phyloP scores from a whole-genome alignment of 2,888 invertebrate genomes.

The Acanthacorydalis orientalis region DNA sequence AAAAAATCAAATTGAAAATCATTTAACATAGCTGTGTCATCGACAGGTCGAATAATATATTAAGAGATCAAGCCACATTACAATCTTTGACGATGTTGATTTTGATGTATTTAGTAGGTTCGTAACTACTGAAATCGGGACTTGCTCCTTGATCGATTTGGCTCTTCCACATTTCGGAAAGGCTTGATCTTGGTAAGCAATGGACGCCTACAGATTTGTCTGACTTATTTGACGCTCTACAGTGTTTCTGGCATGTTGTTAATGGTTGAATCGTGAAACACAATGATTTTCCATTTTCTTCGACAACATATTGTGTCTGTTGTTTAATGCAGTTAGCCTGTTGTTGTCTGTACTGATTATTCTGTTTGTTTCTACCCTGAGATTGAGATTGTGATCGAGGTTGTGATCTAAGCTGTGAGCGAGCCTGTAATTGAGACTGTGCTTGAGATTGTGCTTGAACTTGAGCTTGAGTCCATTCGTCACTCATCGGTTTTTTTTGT shows the following conservation, averaged over 20 bases:
- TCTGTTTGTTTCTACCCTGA: background rate
- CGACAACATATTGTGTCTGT: slow-evolving; percentile 35
- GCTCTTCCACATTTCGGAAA: slow-evolving; percentile 18
- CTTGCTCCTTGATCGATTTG: slow-evolving; percentile 30
- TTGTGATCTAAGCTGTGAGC: background rate
- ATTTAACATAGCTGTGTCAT: too few relatives aligned
- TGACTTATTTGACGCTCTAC: slow-evolving; percentile 26
- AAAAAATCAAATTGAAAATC: too few relatives aligned
- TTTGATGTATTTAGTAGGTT: slow-evolving; percentile 18
- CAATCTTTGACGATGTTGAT: slow-evolving; percentile 29
- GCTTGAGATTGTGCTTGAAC: background rate
- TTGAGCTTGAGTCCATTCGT: background rate
- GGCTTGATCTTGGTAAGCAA: slow-evolving; percentile 21
- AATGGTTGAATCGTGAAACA: slow-evolving; percentile 43
- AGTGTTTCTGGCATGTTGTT: slow-evolving; percentile 34
- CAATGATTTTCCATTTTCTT: slow-evolving; percentile 22
- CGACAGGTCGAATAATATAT: too few relatives aligned
- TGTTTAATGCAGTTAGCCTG: slow-evolving; percentile 16
- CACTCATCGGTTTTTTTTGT: background rate
- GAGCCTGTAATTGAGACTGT: background rate
- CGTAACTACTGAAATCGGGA: slow-evolving; percentile 30
- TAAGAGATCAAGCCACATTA: background rate
- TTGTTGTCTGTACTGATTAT: background rate
- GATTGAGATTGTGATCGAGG: background rate
- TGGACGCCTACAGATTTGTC: slow-evolving; percentile 30